phyloP scores from a whole-genome alignment of 2,113 vertebrate species.

The Pangasianodon gigas region DNA sequence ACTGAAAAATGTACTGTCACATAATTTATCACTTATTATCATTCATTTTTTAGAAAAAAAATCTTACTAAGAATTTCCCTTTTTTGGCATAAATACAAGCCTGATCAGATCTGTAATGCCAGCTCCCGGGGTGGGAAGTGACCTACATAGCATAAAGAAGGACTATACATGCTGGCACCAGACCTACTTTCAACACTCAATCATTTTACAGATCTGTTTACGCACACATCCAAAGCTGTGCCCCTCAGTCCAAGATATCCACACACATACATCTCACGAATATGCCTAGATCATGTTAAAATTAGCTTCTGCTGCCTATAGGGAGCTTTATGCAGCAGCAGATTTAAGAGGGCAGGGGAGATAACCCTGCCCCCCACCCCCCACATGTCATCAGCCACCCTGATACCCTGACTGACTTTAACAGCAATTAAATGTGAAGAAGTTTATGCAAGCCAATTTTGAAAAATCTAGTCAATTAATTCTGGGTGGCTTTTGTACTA shows the following conservation, averaged over 20 bases:
- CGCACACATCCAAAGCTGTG: not conserved
- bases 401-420: not conserved
- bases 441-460: not conserved
- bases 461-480: not conserved
- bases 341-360: too few species aligned
- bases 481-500: not conserved
- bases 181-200: not conserved
- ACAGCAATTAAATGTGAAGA: not conserved
- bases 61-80: too few species aligned
- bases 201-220: not conserved
- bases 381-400: not conserved
- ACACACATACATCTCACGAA: not conserved
- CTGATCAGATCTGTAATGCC: not conserved
- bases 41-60: too few species aligned
- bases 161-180: not conserved
- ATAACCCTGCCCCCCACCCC: too few species aligned
- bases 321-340: not conserved
- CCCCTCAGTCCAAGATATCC: not conserved
- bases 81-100: too few species aligned
- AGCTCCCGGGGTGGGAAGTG: too few species aligned
- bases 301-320: not conserved
- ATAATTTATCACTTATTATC: not conserved
- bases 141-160: not conserved
- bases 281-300: not conserved
- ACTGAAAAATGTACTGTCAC: not conserved